Evolutionary conservation across 2,888 invertebrate species (phyloP).

Genomic region (Tillus elongatus): DNA sequence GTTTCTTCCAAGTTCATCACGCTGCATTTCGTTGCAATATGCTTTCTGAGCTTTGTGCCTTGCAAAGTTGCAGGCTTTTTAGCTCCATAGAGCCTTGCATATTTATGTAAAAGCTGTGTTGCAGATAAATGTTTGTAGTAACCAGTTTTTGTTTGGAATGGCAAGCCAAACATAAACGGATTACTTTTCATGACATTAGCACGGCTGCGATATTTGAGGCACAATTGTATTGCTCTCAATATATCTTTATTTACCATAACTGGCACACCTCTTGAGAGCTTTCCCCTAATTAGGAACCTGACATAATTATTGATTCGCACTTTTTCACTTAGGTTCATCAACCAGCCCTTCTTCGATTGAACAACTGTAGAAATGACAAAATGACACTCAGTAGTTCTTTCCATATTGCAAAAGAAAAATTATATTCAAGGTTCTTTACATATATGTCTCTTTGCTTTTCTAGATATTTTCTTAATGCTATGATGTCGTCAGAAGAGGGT

Average conservation of each 20-base stretch:
- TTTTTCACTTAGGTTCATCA: too few relatives aligned
- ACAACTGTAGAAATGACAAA: too few relatives aligned
- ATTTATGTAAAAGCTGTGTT: slow-evolving; percentile 1
- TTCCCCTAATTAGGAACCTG: slow-evolving; percentile 5
- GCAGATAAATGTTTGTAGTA: slow-evolving; percentile 4
- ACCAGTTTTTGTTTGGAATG: neutral
- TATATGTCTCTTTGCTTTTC: neutral
- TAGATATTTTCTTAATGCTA: neutral
- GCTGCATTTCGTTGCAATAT: slow-evolving; percentile 1
- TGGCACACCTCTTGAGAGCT: slow-evolving; percentile 2
- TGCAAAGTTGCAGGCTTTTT: slow-evolving; percentile 2
- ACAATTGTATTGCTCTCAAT: neutral
- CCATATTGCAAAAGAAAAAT: neutral
- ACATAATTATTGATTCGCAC: too few relatives aligned
- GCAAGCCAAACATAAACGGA: slow-evolving; percentile 5
- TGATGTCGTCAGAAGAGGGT: slow-evolving; percentile 5
- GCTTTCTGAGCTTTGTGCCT: slow-evolving; percentile 6
- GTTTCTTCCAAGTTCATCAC: slow-evolving; percentile 4
- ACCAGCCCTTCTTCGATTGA: too few relatives aligned
- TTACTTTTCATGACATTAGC: neutral
- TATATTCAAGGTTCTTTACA: neutral
- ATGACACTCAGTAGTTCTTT: slow-evolving; percentile 4
- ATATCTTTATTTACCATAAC: neutral
- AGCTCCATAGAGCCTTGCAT: slow-evolving; percentile 3
- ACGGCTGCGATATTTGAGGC: neutral